Evolutionary conservation across 2,888 invertebrate genomes (phyloP), one percentile per base, ranked within the genome.

Genomic region (Branchinecta sandiegonensis): DNA sequence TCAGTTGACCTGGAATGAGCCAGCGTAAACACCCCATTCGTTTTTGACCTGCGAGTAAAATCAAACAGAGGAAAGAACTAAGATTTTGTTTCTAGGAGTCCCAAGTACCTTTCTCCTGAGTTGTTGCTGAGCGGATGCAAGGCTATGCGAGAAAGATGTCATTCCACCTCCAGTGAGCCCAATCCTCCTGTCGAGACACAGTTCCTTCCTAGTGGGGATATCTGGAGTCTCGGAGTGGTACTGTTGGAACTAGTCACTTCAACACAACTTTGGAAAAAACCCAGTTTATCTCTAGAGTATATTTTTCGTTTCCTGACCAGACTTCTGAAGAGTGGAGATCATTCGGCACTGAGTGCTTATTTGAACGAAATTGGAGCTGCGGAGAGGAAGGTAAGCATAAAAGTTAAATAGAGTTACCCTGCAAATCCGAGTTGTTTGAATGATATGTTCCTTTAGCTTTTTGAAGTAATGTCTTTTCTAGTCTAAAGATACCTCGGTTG

Each of bases 181-280:
- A 48, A 37, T 9, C 46, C 48, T 12, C 50, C 48, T 14, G 65
- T 63, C 63, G 75, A 75, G 17, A 10, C 47, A 14, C 3, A 67
- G 1, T 67, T 67, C 23, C 87, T 89, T 66, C 83, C 86, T 0
- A 88, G 91, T 77, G 86, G 87, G 17, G 97, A 99, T 79, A 83
- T 94, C 47, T 99, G 97, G 97, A 87, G 93, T 1, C 80, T 94
- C 70, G 97, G 94, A n/a, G 86, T 97, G 70, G 85, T 96, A 70
- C 77, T 95, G 48, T 80, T 89, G 0, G 94, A 96, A 79, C 78
- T 91, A 7, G 80, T 88, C 70, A 79, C 93, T 63, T 84, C 85
- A 68, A 82, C 81, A 71, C 81, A 83, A 70, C 78, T 92, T 9
- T 91, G 90, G 90, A 79, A 80, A 65, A 85, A 83, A 72, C 68